Base-by-base conservation (phyloP, 2,888 invertebrate genomes). In the Drosophila gaucha region DNA sequence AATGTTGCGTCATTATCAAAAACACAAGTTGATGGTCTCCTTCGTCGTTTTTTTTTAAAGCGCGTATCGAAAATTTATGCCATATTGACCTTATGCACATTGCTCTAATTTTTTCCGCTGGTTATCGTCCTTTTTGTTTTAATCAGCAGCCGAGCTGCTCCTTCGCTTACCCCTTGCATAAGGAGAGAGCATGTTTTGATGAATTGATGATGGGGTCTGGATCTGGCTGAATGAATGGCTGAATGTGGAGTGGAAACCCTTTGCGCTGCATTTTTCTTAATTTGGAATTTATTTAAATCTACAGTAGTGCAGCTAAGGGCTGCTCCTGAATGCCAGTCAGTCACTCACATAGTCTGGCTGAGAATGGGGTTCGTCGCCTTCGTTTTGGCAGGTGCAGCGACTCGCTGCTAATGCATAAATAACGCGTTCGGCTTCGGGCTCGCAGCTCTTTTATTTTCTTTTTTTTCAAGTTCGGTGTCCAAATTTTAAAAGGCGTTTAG, bases 151-250 rank as follows among this genome's bases (percentile, higher is more conserved):
- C 30, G 30, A 49, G 60, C 12, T 18, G 26, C 54, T 62, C 43
- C 43, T 22, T 4, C 54, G 38, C 44, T 33, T 49, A 18, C 41
- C 62, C 62, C 47, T 63, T 57, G 47, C 63, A 22, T 16, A 6
- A 4, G 69, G 60, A 70, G 14, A 33, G 62, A 63, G 62, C 65
- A 73, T 82, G 55, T 88, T 89, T 86, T 89, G 89, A 89, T 89
- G 89, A 89, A 90, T 90, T 88, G 89, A 88, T 89, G 90, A 88
- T 88, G 89, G 89, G 90, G 82, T 83, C 84, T 88, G 73, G 44
- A 46, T 54, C 22, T 54, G 43, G 24, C 8, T 44, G 24, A n/a
- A n/a, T 30, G 56, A 20, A 28, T 22, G 22, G n/a, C n/a, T 10
- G 22, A 18, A 22, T 38, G 10, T 12, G 35, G 33, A 55, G 59